These are phyloP conservation scores for Takifugu ocellatus DNA, from an alignment of 2,797 vertebrate species.

Conservation along the genomic window DNA sequence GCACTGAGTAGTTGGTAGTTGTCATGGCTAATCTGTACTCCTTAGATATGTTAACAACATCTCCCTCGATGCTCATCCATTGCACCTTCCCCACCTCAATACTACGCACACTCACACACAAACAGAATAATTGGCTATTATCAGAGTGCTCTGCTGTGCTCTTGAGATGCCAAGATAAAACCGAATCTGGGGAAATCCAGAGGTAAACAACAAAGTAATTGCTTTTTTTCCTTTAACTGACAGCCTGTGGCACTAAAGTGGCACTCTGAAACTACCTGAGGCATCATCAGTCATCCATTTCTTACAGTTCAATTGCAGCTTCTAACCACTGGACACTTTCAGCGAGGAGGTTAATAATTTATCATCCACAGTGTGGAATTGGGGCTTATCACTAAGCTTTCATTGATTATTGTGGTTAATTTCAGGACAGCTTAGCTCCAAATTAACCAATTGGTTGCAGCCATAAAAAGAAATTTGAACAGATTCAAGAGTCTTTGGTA, in stretches of 20 bases:
- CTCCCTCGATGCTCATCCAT: constrained; percentile 34
- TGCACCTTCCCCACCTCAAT: neutral
- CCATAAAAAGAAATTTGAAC: neutral
- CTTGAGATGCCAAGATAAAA: constrained; percentile 52
- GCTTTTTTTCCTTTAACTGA: constrained; percentile 40
- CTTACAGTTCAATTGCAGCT: constrained; percentile 42
- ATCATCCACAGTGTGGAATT: constrained; percentile 42
- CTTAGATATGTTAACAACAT: constrained; percentile 53
- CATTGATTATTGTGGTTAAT: constrained; percentile 45
- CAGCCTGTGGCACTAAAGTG: constrained; percentile 16
- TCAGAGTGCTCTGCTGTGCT: constrained; percentile 49
- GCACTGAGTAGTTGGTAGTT: constrained; percentile 34
- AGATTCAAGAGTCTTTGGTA: too few species aligned
- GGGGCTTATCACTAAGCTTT: constrained; percentile 36
- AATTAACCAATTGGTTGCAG: constrained; percentile 25
- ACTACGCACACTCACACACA: constrained; percentile 12
- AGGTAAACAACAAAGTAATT: constrained; percentile 49
- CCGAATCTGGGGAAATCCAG: constrained; percentile 47
- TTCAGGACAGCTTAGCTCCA: constrained; percentile 30
- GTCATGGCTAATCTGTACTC: constrained; percentile 51
- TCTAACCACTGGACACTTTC: constrained; percentile 30
- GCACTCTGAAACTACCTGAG: constrained; percentile 34
- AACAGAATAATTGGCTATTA: constrained; percentile 56
- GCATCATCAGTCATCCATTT: constrained; percentile 45
- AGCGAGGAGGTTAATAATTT: constrained; percentile 38